Conservation (phyloP, 2,113 vertebrate genomes). For the Irena cyanogastra region DNA sequence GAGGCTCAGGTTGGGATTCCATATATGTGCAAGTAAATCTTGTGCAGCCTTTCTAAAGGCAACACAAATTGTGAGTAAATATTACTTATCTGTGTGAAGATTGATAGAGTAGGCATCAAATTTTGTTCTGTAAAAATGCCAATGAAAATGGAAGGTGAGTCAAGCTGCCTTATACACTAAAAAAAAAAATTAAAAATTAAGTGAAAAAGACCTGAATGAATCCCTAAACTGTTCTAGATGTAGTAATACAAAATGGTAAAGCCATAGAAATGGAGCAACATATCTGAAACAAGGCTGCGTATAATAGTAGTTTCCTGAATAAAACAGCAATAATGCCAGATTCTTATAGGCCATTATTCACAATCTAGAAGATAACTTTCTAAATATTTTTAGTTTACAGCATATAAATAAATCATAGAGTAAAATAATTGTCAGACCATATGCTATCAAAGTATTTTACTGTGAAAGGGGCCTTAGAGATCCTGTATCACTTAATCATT, state of each 20-base stretch:
- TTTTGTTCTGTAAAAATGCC: background rate
- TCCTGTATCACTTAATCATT: background rate
- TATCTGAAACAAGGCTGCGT: background rate
- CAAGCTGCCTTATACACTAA: background rate
- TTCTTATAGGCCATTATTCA: background rate
- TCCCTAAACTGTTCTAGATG: background rate
- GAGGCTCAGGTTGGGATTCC: background rate
- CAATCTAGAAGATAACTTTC: background rate
- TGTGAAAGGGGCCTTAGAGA: background rate
- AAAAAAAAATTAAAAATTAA: background rate
- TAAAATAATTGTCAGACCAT: conserved; percentile 16
- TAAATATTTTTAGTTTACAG: background rate
- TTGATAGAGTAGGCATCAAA: background rate
- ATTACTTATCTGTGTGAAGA: background rate
- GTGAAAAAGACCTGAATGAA: background rate
- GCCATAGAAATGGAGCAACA: background rate
- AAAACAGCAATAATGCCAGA: background rate
- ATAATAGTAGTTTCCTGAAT: background rate
- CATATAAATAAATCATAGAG: background rate
- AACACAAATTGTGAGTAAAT: background rate
- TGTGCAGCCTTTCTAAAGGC: background rate
- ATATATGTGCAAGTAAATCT: background rate
- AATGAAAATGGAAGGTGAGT: background rate
- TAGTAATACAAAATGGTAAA: background rate
- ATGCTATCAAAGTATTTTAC: background rate